Conservation (phyloP, 2,888 invertebrate genomes). For the Sinhomidia bicolor region DNA sequence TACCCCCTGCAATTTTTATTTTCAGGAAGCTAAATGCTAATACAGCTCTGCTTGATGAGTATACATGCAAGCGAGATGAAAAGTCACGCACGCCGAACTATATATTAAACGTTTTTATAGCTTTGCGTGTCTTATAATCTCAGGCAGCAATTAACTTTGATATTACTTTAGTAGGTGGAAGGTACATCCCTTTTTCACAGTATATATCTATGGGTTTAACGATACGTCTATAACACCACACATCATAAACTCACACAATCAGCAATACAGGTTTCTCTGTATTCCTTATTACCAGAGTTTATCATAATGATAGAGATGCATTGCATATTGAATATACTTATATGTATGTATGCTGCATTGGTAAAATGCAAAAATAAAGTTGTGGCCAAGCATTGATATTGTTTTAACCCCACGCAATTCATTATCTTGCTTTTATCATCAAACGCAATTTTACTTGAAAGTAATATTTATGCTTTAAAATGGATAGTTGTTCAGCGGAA, state of each 20-base stretch:
- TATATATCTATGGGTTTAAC: background rate
- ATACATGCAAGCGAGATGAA: background rate
- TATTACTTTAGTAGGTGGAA: slow-evolving; percentile 1
- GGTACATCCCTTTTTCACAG: slow-evolving; percentile 34
- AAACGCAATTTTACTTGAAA: slow-evolving; percentile 1
- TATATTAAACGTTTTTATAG: slow-evolving; percentile 14
- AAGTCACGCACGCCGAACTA: slow-evolving; percentile 32
- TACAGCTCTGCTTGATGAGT: background rate
- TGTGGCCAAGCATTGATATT: slow-evolving; percentile 22
- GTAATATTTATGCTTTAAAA: background rate
- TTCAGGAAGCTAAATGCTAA: slow-evolving; percentile 48
- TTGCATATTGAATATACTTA: too few relatives aligned
- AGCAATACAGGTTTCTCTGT: too few relatives aligned
- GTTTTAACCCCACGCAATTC: slow-evolving; percentile 50
- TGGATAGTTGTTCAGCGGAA: background rate
- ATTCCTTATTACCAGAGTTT: too few relatives aligned
- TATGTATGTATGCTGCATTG: too few relatives aligned
- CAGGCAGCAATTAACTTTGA: slow-evolving; percentile 54
- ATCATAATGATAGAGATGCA: too few relatives aligned
- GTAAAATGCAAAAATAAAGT: background rate
- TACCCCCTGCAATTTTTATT: slow-evolving; percentile 42
- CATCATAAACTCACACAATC: background rate
- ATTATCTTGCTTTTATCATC: slow-evolving; percentile 44
- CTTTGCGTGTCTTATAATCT: slow-evolving; percentile 39
- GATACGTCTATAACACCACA: too few relatives aligned